Evolutionary conservation across 2,888 invertebrate species (phyloP).

Genomic region (Anoncus sp.): DNA sequence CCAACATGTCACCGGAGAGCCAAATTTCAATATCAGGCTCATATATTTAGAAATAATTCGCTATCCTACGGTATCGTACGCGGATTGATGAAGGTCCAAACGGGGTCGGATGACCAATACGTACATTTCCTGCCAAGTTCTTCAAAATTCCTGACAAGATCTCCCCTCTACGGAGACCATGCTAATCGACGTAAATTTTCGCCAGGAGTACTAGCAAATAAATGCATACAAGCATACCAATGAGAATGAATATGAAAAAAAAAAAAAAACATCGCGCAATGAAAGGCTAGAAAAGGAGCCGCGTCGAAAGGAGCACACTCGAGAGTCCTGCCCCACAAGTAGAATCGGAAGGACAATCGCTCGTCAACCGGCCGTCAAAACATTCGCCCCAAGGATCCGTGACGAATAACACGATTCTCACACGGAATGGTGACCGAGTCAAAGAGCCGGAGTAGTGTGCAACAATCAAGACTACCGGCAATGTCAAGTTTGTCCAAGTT

Average conservation of each 20-base stretch:
- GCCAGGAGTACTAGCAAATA: not conserved
- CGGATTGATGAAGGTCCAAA: too few relatives aligned
- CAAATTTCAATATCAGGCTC: too few relatives aligned
- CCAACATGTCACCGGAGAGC: too few relatives aligned
- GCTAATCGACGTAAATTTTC: not conserved
- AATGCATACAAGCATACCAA: not conserved
- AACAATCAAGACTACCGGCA: not conserved
- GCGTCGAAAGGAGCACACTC: constrained; percentile 51
- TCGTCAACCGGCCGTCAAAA: constrained; percentile 82
- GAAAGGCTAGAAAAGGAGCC: constrained; percentile 28
- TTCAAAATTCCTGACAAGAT: not conserved
- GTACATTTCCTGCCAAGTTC: not conserved
- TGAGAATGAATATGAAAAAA: constrained; percentile 19
- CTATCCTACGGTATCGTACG: too few relatives aligned
- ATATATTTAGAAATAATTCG: too few relatives aligned
- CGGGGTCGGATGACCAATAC: not conserved
- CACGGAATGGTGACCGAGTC: too few relatives aligned
- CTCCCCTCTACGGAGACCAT: not conserved
- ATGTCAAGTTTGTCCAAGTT: constrained; percentile 4
- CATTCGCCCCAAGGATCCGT: constrained; percentile 82
- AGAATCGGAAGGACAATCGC: constrained; percentile 75
- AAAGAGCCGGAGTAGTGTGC: too few relatives aligned
- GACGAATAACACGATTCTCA: constrained; percentile 80
- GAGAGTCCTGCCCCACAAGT: constrained; percentile 58
- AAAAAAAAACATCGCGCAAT: constrained; percentile 4